Percentiles rank a stretch among this genome's conserved stretches.
phyloP scores from a whole-genome alignment of 2,797 vertebrate genomes.

The Lepidocolaptes lacrymiger region DNA sequence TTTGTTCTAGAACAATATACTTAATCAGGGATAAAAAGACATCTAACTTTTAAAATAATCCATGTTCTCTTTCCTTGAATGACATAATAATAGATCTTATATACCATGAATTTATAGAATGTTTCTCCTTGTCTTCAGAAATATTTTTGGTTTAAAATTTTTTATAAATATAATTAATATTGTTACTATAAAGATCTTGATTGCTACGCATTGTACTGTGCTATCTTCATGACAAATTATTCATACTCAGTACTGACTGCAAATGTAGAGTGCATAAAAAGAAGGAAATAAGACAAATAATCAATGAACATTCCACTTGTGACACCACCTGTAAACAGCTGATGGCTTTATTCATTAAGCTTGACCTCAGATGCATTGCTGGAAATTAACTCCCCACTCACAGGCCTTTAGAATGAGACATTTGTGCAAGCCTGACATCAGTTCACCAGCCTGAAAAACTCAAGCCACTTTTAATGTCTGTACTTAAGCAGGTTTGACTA shows the following conservation, averaged over 20 bases:
- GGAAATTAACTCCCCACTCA: not conserved
- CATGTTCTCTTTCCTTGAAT: not conserved
- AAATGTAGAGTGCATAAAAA: not conserved
- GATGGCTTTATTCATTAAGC: not conserved
- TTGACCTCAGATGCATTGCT: not conserved
- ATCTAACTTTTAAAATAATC: not conserved
- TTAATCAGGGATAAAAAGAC: not conserved
- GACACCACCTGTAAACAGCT: not conserved
- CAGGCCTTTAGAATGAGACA: not conserved
- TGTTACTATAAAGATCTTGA: not conserved
- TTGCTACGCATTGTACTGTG: accelerated
- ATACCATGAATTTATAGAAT: not conserved
- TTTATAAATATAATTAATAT: not conserved
- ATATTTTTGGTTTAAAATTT: not conserved
- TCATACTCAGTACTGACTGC: not conserved
- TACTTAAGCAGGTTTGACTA: not conserved
- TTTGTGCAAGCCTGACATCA: not conserved
- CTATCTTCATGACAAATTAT: not conserved
- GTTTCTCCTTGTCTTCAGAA: not conserved
- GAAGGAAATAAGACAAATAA: not conserved
- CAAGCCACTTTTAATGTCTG: not conserved
- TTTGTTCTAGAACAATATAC: not conserved
- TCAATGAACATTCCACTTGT: not conserved
- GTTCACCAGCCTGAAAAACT: not conserved
- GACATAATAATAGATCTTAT: not conserved